phyloP scores from a whole-genome alignment of 2,888 invertebrate species.

The Dioctria linearis region DNA sequence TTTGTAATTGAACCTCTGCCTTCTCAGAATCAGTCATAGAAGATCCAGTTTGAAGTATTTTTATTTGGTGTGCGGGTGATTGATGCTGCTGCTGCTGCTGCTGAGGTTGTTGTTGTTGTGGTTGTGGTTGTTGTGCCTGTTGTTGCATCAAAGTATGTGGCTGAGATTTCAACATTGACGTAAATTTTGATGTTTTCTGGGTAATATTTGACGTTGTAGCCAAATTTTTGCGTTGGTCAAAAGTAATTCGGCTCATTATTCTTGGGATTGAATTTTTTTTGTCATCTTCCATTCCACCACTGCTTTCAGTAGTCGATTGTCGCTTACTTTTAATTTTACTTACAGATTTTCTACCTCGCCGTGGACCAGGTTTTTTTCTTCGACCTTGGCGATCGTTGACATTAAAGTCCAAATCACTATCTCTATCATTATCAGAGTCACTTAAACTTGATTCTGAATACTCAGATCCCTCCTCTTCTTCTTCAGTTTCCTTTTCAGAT shows the following conservation, averaged over 20 bases:
- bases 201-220: constrained; percentile 53
- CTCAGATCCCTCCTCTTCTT: constrained; percentile 73
- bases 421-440: constrained; percentile 74
- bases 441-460: constrained; percentile 72
- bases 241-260: constrained; percentile 15
- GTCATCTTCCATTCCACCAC: constrained; percentile 52
- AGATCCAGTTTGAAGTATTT: constrained; percentile 56
- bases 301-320: constrained; percentile 53
- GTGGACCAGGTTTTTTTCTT: constrained; percentile 61
- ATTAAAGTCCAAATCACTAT: constrained; percentile 77
- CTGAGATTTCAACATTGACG: constrained; percentile 56
- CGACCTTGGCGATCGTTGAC: constrained; percentile 72
- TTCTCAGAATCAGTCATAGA: constrained; percentile 20
- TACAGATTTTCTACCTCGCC: constrained; percentile 56
- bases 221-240: constrained; percentile 54
- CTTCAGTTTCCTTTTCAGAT: constrained; percentile 60
- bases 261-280: constrained; percentile 2
- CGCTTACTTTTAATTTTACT: constrained; percentile 57
- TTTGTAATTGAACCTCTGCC: constrained; percentile 34
- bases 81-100: constrained; percentile 60
- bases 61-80: constrained; percentile 63
- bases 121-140: constrained; percentile 40
- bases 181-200: constrained; percentile 36
- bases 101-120: constrained; percentile 30
- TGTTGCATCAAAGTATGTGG: constrained; percentile 58